Percentiles rank a stretch among this genome's conserved stretches.
phyloP scores from a whole-genome alignment of 2,888 invertebrate genomes.

The Andrena dorsata region DNA sequence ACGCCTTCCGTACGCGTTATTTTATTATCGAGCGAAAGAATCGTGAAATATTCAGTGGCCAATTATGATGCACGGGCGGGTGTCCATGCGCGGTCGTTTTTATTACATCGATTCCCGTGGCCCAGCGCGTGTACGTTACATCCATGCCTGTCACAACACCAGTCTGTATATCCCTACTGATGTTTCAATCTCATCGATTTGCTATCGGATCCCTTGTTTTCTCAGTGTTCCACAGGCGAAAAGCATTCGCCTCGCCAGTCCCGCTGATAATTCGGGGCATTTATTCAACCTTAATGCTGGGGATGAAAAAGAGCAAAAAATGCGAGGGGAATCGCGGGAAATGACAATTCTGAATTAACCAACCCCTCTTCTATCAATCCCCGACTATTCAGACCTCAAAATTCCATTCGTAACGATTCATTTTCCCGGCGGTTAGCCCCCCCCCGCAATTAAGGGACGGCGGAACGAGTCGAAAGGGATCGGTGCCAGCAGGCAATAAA shows the following conservation, averaged over 20 bases:
- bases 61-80: constrained; percentile 51
- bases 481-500: constrained; percentile 17
- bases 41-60: constrained; percentile 51
- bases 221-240: not conserved
- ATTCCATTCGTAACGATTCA: constrained; percentile 22
- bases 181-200: constrained; percentile 32
- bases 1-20: constrained; percentile 4
- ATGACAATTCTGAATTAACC: not conserved
- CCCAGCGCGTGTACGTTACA: constrained; percentile 52
- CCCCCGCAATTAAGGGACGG: constrained; percentile 21
- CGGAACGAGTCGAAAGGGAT: constrained; percentile 10
- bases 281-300: too few species aligned
- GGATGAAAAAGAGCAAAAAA: too few species aligned
- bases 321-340: not conserved
- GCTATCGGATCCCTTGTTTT: constrained; percentile 11
- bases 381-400: constrained; percentile 17
- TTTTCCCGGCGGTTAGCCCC: constrained; percentile 10
- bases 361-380: not conserved
- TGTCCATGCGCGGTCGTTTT: constrained; percentile 36
- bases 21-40: constrained; percentile 37
- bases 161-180: not conserved
- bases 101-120: constrained; percentile 39
- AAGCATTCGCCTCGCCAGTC: too few species aligned
- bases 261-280: not conserved
- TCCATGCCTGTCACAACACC: constrained; percentile 37